Evolutionary conservation across 2,113 vertebrate species (phyloP).

Genomic region (Megaceryle torquata): DNA sequence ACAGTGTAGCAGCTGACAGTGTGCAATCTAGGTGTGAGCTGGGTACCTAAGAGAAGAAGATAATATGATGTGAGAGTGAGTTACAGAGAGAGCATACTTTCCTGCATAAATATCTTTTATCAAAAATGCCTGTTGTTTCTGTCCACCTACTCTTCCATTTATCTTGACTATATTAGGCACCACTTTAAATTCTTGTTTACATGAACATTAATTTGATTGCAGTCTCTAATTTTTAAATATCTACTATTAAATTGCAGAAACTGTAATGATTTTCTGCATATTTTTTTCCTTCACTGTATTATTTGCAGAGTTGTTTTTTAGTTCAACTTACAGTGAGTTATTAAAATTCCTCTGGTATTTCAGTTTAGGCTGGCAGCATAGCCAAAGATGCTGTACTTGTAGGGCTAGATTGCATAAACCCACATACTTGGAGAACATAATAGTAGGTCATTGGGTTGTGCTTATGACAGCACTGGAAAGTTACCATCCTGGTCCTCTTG

Average conservation of each 20-base stretch:
- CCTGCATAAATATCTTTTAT: background rate
- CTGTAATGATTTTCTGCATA: background rate
- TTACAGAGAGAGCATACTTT: background rate
- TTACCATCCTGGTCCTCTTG: background rate
- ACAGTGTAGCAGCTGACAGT: background rate
- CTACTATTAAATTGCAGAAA: background rate
- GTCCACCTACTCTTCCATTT: background rate
- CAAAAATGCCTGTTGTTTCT: background rate
- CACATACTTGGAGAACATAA: background rate
- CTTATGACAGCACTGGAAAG: background rate
- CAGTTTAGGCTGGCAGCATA: background rate
- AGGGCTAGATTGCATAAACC: background rate
- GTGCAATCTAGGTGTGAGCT: background rate
- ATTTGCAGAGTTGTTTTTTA: background rate
- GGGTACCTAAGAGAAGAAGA: background rate
- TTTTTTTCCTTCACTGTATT: background rate
- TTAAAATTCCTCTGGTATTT: background rate
- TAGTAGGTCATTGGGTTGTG: background rate
- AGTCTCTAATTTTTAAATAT: background rate
- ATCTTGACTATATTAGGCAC: background rate
- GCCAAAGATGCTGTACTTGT: background rate
- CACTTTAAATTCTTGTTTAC: background rate
- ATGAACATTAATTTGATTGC: background rate
- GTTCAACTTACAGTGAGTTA: background rate
- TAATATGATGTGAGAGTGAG: background rate